Evolutionary conservation across 2,888 invertebrate genomes (phyloP).

Genomic region (Dexiosoma caninum): DNA sequence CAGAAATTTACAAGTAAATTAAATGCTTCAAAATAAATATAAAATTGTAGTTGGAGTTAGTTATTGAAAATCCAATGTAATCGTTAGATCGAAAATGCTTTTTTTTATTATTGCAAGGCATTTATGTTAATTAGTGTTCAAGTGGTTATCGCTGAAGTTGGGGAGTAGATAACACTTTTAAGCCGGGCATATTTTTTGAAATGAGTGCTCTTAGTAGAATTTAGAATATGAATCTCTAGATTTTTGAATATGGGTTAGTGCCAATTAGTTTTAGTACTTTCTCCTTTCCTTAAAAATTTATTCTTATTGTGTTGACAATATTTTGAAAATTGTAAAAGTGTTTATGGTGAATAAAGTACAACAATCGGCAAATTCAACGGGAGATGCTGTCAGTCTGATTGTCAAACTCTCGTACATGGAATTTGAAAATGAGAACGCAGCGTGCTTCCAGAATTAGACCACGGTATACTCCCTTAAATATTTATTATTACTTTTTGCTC

Average conservation of each 20-base stretch:
- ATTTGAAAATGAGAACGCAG: too few species aligned
- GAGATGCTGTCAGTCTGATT: too few species aligned
- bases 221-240: conserved; percentile 30
- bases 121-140: conserved; percentile 22
- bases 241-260: conserved; percentile 53
- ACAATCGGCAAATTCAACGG: too few species aligned
- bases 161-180: conserved; percentile 22
- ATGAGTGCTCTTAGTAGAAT: neutral
- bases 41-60: conserved; percentile 34
- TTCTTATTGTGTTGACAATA: conserved; percentile 12
- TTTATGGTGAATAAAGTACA: neutral
- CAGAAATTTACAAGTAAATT: conserved; percentile 60
- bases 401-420: too few species aligned
- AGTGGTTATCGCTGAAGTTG: conserved; percentile 10
- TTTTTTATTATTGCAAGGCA: neutral
- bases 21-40: conserved; percentile 63
- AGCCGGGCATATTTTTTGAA: conserved; percentile 36
- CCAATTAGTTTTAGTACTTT: conserved; percentile 45
- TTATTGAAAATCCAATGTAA: conserved; percentile 19
- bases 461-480: too few species aligned
- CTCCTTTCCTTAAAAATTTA: conserved; percentile 1
- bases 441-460: too few species aligned
- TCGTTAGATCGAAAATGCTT: conserved; percentile 1
- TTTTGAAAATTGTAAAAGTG: conserved; percentile 7
- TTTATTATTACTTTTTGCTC: too few species aligned